Evolutionary conservation across 1,140 invertebrate genomes (phyloP).

Genomic region (Drosophila pseudoobscura): DNA sequence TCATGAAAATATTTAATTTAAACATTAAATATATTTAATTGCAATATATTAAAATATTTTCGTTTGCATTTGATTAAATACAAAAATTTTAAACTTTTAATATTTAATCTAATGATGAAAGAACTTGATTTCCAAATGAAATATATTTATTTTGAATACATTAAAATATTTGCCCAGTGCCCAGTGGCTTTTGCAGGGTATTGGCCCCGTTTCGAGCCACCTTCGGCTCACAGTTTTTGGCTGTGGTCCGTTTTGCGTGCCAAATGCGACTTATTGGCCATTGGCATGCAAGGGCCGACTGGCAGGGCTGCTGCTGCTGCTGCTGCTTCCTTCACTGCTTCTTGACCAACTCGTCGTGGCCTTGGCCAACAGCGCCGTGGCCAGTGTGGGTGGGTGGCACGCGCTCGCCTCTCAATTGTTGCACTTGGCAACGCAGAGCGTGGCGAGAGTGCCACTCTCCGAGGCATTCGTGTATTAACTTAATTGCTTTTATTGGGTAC

Average conservation of each 20-base stretch:
- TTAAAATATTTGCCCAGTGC: too few relatives aligned
- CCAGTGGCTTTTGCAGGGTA: too few relatives aligned
- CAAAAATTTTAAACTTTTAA: too few relatives aligned
- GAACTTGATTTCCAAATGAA: too few relatives aligned
- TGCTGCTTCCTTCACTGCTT: conserved; percentile 20
- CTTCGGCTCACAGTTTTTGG: conserved; percentile 27
- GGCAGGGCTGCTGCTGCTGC: conserved; percentile 5
- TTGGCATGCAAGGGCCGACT: conserved; percentile 68
- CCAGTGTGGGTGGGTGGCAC: conserved; percentile 3
- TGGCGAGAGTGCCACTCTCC: conserved; percentile 8
- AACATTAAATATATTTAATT: too few relatives aligned
- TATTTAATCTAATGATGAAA: too few relatives aligned
- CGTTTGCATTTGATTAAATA: too few relatives aligned
- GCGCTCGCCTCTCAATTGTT: conserved; percentile 50
- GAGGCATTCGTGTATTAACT: conserved; percentile 42
- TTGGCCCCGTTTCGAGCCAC: too few relatives aligned
- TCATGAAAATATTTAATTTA: too few relatives aligned
- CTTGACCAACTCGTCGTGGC: conserved; percentile 72
- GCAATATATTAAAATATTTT: too few relatives aligned
- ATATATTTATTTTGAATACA: too few relatives aligned
- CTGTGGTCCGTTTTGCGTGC: conserved; percentile 44
- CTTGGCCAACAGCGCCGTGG: conserved; percentile 22
- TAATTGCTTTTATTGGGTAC: conserved; percentile 50
- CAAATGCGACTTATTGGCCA: conserved; percentile 69
- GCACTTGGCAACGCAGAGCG: conserved; percentile 45